Evolutionary conservation across 2,888 invertebrate species (phyloP).

Genomic region (Andricus quercusramuli): DNA sequence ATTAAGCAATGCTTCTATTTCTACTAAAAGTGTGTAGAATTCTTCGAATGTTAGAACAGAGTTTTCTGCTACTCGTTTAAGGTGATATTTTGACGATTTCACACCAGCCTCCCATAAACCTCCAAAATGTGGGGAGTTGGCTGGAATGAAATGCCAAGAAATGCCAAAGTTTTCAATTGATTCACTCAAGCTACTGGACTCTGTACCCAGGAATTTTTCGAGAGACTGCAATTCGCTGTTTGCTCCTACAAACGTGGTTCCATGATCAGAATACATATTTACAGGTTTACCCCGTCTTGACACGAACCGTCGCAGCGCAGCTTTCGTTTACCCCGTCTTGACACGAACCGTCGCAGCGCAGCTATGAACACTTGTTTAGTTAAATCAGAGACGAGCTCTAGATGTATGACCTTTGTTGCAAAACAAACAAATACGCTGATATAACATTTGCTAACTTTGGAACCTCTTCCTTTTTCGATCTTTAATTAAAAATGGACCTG

Average conservation of each 20-base stretch:
- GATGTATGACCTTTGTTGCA: neutral
- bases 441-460: conserved; percentile 36
- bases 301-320: conserved; percentile 19
- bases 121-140: neutral
- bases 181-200: neutral
- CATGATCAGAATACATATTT: conserved; percentile 26
- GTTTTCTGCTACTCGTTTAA: neutral
- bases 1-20: too few species aligned
- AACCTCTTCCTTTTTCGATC: conserved; percentile 28
- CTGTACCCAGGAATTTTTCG: conserved; percentile 24
- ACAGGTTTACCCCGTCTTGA: conserved; percentile 37
- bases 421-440: conserved; percentile 38
- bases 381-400: conserved; percentile 37
- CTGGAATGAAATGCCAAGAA: conserved; percentile 16
- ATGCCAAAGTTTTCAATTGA: neutral
- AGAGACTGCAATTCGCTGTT: conserved; percentile 34
- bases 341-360: conserved; percentile 22
- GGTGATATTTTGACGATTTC: neutral
- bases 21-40: neutral
- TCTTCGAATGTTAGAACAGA: conserved; percentile 4
- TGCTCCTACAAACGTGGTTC: conserved; percentile 36
- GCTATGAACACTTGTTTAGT: conserved; percentile 14
- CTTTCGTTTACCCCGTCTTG: conserved; percentile 38
- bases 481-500: conserved; percentile 33
- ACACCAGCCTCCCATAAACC: neutral